Evolutionary conservation across 2,113 vertebrate genomes (phyloP).

Genomic region (Alethe diademata): DNA sequence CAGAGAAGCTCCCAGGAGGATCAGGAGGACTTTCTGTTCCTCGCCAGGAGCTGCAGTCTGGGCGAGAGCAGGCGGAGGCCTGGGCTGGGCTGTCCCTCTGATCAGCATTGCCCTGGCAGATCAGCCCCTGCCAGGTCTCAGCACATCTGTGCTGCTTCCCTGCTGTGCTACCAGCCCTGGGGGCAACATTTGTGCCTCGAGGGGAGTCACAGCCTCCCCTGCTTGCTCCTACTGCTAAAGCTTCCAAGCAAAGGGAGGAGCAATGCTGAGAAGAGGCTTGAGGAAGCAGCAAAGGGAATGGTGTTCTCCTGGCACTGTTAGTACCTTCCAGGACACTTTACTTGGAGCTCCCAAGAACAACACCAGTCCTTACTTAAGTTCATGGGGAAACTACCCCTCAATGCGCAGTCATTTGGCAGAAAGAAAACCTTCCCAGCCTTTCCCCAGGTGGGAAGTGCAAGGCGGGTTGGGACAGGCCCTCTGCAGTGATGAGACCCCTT

Average conservation of each 20-base stretch:
- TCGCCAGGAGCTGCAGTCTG: not conserved
- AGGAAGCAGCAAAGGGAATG: not conserved
- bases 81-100: not conserved
- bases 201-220: not conserved
- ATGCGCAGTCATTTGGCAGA: fast-evolving
- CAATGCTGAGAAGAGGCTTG: not conserved
- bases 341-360: not conserved
- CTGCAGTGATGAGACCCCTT: not conserved
- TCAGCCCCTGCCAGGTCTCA: not conserved
- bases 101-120: not conserved
- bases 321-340: not conserved
- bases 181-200: not conserved
- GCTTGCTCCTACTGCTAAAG: not conserved
- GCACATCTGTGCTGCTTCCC: not conserved
- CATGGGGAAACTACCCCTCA: fast-evolving
- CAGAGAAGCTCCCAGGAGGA: not conserved
- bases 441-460: not conserved
- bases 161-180: not conserved
- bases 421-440: not conserved
- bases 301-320: not conserved
- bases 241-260: not conserved
- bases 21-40: not conserved
- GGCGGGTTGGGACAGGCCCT: not conserved
- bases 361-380: not conserved
- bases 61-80: fast-evolving